phyloP scores from a whole-genome alignment of 2,113 vertebrate species.

The Petrocephalus zakoni region DNA sequence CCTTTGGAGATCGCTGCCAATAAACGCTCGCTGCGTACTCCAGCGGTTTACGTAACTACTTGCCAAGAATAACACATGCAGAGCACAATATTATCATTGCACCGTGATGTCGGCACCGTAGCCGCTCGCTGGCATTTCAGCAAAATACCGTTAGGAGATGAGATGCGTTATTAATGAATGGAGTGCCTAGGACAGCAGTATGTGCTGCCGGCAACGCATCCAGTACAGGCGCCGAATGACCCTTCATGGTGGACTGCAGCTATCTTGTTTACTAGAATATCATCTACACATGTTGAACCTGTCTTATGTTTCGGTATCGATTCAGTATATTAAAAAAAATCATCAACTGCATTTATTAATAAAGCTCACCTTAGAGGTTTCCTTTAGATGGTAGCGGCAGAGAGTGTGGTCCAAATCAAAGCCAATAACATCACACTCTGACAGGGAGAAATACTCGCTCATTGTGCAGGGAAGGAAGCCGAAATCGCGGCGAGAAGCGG shows the following conservation, averaged over 20 bases:
- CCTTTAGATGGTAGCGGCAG: conserved; percentile 77
- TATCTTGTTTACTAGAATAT: neutral
- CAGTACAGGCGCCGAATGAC: neutral
- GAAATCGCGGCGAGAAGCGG: neutral
- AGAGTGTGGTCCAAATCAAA: conserved; percentile 91
- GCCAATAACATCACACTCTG: conserved; percentile 76
- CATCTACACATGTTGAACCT: neutral
- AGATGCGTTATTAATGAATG: neutral
- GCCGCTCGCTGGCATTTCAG: neutral
- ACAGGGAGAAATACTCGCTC: conserved; percentile 72
- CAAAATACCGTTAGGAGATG: neutral
- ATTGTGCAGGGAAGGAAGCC: conserved; percentile 44
- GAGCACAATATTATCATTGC: neutral
- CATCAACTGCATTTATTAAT: neutral
- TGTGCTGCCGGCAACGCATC: neutral
- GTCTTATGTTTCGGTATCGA: neutral
- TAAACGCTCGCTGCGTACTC: neutral
- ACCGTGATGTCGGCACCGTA: neutral
- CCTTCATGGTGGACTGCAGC: neutral
- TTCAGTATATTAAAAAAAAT: neutral
- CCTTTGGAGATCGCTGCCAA: neutral
- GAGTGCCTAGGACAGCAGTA: neutral
- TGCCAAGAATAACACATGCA: neutral
- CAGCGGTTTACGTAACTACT: neutral
- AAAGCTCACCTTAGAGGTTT: conserved; percentile 78